These are phyloP conservation scores for Sphinx pinastri DNA, from an alignment of 2,888 invertebrate species.

Conservation along the genomic window DNA sequence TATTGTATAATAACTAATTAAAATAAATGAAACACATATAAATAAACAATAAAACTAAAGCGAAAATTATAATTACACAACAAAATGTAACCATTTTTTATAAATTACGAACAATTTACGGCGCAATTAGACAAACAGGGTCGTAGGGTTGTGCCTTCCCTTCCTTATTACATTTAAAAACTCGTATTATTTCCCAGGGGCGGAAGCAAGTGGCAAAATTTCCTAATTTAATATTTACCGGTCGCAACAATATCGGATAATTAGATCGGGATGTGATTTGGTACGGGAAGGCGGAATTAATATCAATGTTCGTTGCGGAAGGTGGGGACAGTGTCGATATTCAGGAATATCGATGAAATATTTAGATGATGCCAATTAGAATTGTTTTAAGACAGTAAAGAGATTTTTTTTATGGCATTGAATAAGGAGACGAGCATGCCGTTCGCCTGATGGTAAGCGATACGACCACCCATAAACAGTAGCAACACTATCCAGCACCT, in stretches of 20 bases:
- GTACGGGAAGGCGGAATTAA: conserved; percentile 78
- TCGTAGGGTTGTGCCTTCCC: conserved; percentile 37
- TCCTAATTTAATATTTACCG: conserved; percentile 80
- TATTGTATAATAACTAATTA: too few relatives aligned
- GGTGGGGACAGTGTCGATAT: conserved; percentile 42
- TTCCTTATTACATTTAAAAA: conserved; percentile 77
- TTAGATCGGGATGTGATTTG: conserved; percentile 81
- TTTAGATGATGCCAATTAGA: too few relatives aligned
- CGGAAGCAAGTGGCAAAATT: conserved; percentile 69
- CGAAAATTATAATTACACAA: too few relatives aligned
- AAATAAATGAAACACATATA: background rate
- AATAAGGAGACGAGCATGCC: too few relatives aligned
- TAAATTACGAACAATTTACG: conserved; percentile 31
- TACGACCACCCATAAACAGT: too few relatives aligned
- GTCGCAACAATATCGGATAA: conserved; percentile 75
- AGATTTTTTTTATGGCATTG: too few relatives aligned
- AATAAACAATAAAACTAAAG: background rate
- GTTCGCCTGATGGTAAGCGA: too few relatives aligned
- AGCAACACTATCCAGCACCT: too few relatives aligned
- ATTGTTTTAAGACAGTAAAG: too few relatives aligned
- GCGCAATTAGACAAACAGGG: conserved; percentile 29
- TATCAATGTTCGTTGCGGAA: conserved; percentile 81
- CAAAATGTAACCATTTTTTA: background rate
- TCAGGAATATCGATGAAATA: background rate
- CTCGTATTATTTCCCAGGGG: conserved; percentile 77